These are phyloP conservation scores for Athalia circularis DNA, from an alignment of 2,888 invertebrate species.

Conservation along the genomic window DNA sequence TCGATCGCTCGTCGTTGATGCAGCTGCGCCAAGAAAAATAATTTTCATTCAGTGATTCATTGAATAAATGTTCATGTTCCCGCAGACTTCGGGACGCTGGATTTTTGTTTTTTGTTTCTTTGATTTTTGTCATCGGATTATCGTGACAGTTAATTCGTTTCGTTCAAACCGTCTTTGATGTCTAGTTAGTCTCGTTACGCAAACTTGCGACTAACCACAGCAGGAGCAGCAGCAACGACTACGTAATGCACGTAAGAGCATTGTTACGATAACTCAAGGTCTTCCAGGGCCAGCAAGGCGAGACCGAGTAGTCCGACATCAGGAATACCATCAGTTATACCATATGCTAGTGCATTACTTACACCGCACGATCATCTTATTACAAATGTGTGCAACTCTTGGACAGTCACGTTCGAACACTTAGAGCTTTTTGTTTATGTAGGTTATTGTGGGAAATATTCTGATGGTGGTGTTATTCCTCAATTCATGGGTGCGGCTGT, in stretches of 20 bases:
- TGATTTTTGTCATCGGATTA: not conserved
- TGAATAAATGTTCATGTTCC: too few species aligned
- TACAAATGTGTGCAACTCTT: not conserved
- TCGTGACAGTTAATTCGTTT: not conserved
- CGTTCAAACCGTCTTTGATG: conserved; percentile 7
- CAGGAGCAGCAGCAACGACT: too few species aligned
- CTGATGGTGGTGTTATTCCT: not conserved
- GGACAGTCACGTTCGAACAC: conserved; percentile 8
- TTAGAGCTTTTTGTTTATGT: conserved; percentile 4
- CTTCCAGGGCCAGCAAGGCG: conserved; percentile 53
- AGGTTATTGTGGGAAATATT: conserved; percentile 25
- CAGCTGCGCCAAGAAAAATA: too few species aligned
- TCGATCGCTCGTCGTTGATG: too few species aligned
- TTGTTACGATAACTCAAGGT: conserved; percentile 64
- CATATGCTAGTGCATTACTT: not conserved
- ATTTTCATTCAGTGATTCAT: too few species aligned
- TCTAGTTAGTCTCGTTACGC: conserved; percentile 50
- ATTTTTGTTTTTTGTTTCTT: not conserved
- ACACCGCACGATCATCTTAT: too few species aligned
- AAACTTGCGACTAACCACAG: conserved; percentile 46
- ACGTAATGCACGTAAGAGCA: conserved; percentile 54
- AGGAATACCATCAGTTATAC: conserved; percentile 4
- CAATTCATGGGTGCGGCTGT: conserved; percentile 8
- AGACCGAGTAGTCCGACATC: conserved; percentile 39
- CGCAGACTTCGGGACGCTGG: too few species aligned